A percentile compares a stretch with the other conserved stretches of the same genome.
phyloP scores from a whole-genome alignment of 2,888 invertebrate genomes.

The Lutraria lutraria region DNA sequence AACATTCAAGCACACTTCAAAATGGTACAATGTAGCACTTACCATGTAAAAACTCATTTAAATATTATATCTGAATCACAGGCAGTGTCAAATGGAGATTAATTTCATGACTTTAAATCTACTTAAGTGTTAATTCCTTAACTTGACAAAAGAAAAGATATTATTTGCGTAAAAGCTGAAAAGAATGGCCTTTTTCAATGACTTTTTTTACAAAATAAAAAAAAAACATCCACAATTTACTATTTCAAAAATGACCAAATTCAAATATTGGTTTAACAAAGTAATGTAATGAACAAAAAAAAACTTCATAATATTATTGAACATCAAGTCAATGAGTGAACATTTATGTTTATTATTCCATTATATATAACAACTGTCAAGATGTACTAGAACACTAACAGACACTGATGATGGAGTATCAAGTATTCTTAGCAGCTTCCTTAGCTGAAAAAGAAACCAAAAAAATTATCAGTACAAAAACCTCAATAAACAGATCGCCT shows the following conservation, averaged over 20 bases:
- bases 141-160: too few species aligned
- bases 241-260: neutral
- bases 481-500: too few species aligned
- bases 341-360: neutral
- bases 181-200: too few species aligned
- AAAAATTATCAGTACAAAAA: neutral
- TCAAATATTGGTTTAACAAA: neutral
- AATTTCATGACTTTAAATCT: too few species aligned
- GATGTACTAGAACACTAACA: neutral
- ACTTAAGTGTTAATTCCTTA: too few species aligned
- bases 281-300: neutral
- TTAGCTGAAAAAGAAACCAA: constrained; percentile 59
- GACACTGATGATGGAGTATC: neutral
- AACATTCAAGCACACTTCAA: neutral
- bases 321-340: neutral
- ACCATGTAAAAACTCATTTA: neutral
- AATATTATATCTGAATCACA: too few species aligned
- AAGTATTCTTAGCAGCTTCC: constrained; percentile 55
- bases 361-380: neutral
- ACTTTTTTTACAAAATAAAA: too few species aligned
- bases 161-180: too few species aligned
- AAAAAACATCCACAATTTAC: too few species aligned
- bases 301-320: neutral
- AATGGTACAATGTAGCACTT: neutral
- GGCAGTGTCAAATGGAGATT: too few species aligned